A percentile compares a stretch with the other conserved stretches of the same genome.
Conservation (phyloP, 1,140 invertebrate species). For the Drosophila pallidifrons region DNA sequence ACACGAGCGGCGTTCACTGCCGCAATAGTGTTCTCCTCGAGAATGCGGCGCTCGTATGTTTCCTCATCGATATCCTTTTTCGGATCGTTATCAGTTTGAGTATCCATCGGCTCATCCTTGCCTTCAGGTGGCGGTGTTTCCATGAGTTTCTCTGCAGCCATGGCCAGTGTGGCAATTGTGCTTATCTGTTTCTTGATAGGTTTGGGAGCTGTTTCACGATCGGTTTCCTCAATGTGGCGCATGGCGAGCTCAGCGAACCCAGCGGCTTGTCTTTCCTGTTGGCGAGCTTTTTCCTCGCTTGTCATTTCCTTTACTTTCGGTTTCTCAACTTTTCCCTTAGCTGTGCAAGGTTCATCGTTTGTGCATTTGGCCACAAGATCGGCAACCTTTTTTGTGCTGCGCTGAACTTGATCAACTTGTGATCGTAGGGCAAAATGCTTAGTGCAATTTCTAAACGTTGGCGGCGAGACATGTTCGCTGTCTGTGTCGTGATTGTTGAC, state of each 20-base stretch:
- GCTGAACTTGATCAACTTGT: slow-evolving; percentile 39
- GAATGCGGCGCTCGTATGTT: slow-evolving; percentile 2
- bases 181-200: slow-evolving; percentile 34
- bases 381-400: slow-evolving; percentile 46
- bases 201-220: slow-evolving; percentile 18
- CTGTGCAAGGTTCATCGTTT: slow-evolving; percentile 25
- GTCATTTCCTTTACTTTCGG: slow-evolving; percentile 12
- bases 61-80: slow-evolving; percentile 38
- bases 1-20: slow-evolving; percentile 56
- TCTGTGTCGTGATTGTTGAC: slow-evolving; percentile 52
- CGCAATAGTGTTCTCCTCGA: slow-evolving; percentile 49
- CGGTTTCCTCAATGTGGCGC: slow-evolving; percentile 55
- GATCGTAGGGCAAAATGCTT: slow-evolving; percentile 58
- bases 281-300: slow-evolving; percentile 12
- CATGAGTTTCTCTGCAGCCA: slow-evolving; percentile 54
- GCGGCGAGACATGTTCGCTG: slow-evolving; percentile 51
- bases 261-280: slow-evolving; percentile 28
- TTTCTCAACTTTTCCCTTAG: slow-evolving; percentile 14
- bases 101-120: background rate
- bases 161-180: slow-evolving; percentile 53
- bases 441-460: slow-evolving; percentile 66
- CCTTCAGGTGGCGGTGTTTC: background rate
- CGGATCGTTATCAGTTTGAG: background rate
- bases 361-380: slow-evolving; percentile 52
- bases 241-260: slow-evolving; percentile 62